Conservation (phyloP, 2,888 invertebrate genomes). For the Congeria kusceri region DNA sequence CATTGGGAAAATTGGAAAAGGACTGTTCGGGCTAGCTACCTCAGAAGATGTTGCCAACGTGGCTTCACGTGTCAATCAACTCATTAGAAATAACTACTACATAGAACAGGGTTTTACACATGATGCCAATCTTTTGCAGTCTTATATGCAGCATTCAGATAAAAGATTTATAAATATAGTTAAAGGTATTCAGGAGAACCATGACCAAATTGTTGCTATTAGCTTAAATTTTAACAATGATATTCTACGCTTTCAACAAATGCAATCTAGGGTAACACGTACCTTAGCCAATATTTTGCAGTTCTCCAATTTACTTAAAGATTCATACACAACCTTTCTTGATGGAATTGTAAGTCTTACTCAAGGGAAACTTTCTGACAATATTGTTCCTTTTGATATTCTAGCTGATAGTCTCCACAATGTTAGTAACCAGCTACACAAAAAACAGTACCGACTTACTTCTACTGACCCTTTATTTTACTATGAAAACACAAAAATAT, state of each 20-base stretch:
- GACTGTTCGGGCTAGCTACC: constrained; percentile 31
- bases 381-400: constrained; percentile 9
- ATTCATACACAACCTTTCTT: background rate
- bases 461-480: constrained; percentile 5
- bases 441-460: constrained; percentile 3
- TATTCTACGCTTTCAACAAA: background rate
- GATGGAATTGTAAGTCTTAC: constrained; percentile 3
- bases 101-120: constrained; percentile 15
- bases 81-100: constrained; percentile 10
- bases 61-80: constrained; percentile 15
- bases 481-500: constrained; percentile 6
- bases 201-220: constrained; percentile 5
- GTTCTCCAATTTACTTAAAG: background rate
- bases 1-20: constrained; percentile 22
- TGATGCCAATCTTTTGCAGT: constrained; percentile 24
- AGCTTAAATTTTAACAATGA: background rate
- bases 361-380: constrained; percentile 24
- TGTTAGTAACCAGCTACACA: background rate
- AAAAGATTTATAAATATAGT: constrained; percentile 25
- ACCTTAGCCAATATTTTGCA: background rate
- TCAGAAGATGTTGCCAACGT: constrained; percentile 25
- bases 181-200: constrained; percentile 26
- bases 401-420: background rate
- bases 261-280: background rate
- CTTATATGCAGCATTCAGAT: constrained; percentile 26